These are phyloP conservation scores for Callinectes sapidus DNA, from an alignment of 2,888 invertebrate genomes.

Conservation along the genomic window DNA sequence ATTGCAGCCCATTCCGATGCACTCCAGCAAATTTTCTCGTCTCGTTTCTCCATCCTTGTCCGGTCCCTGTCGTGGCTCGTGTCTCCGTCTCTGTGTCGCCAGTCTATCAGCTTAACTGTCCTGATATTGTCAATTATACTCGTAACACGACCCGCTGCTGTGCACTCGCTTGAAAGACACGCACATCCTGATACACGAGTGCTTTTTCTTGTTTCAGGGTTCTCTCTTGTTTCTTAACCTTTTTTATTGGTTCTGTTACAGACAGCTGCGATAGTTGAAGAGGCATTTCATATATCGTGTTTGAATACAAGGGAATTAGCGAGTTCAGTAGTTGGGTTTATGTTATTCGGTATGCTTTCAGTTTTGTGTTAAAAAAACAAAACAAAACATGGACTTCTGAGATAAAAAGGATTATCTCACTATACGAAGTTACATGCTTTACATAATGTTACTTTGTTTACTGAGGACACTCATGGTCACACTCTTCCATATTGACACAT, in stretches of 20 bases:
- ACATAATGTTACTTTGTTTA: background rate
- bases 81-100: background rate
- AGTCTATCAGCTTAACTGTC: background rate
- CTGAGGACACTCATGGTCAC: background rate
- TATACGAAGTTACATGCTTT: background rate
- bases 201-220: background rate
- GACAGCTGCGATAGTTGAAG: too few species aligned
- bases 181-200: background rate
- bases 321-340: too few species aligned
- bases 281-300: too few species aligned
- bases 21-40: background rate
- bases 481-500: too few species aligned
- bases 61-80: background rate
- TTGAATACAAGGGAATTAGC: too few species aligned
- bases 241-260: too few species aligned
- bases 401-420: too few species aligned
- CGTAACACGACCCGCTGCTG: background rate
- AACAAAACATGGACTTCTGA: too few species aligned
- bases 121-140: background rate
- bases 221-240: too few species aligned
- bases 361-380: too few species aligned
- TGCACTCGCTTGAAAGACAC: background rate
- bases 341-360: background rate
- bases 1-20: background rate
- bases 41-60: background rate